Evolutionary conservation across 2,888 invertebrate species (phyloP).

Genomic region (Ichneumoninae sp.): DNA sequence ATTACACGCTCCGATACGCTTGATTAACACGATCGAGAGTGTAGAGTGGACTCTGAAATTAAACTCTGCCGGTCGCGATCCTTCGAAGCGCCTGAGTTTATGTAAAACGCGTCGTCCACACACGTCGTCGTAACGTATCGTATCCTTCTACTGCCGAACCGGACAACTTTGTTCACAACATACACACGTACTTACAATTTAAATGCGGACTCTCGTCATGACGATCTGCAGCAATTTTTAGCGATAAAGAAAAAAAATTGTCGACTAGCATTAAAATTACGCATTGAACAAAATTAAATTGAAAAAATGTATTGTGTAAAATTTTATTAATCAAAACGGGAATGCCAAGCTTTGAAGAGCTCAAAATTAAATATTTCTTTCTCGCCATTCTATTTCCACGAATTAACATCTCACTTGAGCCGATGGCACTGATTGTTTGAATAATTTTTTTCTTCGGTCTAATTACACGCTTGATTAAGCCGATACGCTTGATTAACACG

Average conservation of each 20-base stretch:
- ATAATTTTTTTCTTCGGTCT: not conserved
- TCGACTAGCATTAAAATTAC: not conserved
- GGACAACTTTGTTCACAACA: no score
- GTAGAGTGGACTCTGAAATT: not conserved
- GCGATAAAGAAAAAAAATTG: not conserved
- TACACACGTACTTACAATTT: no score
- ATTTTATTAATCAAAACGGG: not conserved
- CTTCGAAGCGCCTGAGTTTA: not conserved
- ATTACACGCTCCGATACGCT: constrained; percentile 1
- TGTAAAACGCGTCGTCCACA: not conserved
- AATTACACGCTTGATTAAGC: constrained; percentile 2
- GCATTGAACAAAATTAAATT: not conserved
- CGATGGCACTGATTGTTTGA: not conserved
- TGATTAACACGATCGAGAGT: not conserved
- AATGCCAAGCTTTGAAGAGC: not conserved
- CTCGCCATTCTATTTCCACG: no score
- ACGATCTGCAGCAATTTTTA: not conserved
- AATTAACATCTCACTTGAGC: not conserved
- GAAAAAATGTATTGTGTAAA: not conserved
- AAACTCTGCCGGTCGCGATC: not conserved
- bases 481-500: not conserved
- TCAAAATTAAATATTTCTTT: not conserved
- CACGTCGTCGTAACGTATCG: not conserved
- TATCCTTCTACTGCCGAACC: no score
- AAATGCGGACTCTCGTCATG: no score